Percentiles rank a stretch among this genome's conserved stretches.
Evolutionary conservation across 2,797 vertebrate species (phyloP).

Genomic region (Erethizon dorsatum): DNA sequence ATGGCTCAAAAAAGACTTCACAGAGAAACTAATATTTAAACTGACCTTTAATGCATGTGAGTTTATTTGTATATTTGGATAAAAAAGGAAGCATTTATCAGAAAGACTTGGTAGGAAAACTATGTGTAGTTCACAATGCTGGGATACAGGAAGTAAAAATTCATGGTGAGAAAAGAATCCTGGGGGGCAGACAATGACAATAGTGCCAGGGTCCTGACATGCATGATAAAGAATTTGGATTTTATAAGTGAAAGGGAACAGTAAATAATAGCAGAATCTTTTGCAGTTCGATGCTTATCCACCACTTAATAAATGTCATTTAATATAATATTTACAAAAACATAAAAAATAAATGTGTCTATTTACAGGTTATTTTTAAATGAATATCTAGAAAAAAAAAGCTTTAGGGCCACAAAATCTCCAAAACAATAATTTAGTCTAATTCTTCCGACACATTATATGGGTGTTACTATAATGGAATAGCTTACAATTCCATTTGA

Average conservation of each 20-base stretch:
- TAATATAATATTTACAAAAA: slow-evolving; percentile 29
- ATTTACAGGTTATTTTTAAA: not conserved
- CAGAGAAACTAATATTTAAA: not conserved
- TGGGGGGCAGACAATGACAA: not conserved
- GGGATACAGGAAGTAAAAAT: not conserved
- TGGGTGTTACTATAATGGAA: not conserved
- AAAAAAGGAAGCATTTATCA: not conserved
- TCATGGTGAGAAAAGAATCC: not conserved
- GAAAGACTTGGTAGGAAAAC: not conserved
- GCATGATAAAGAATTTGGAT: not conserved
- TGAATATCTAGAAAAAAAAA: not conserved
- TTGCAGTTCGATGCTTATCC: not conserved
- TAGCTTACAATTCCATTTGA: not conserved
- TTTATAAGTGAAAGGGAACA: not conserved
- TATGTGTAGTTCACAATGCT: not conserved
- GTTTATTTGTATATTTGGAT: not conserved
- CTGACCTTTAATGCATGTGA: not conserved
- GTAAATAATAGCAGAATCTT: not conserved
- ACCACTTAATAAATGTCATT: not conserved
- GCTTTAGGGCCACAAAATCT: not conserved
- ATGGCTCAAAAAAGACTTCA: not conserved
- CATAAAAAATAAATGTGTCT: not conserved
- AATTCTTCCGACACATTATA: not conserved
- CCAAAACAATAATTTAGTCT: not conserved
- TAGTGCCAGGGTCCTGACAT: not conserved